Percentiles rank a stretch among this genome's conserved stretches.
Evolutionary conservation across 2,113 vertebrate species (phyloP).

Genomic region (Nesospiza acunhae): DNA sequence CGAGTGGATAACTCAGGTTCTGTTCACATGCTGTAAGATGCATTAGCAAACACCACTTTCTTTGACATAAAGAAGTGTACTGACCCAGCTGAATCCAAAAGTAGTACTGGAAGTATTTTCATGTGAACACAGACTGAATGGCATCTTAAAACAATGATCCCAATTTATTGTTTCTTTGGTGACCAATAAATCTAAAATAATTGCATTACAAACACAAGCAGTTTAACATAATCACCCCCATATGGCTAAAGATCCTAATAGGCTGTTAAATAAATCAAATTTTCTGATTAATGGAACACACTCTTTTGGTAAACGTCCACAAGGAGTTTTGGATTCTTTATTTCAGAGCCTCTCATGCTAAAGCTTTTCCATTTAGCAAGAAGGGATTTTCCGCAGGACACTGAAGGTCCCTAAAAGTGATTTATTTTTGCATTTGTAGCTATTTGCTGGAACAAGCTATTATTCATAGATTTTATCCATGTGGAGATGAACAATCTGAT

Average conservation of each 20-base stretch:
- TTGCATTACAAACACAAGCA: background rate
- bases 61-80: background rate
- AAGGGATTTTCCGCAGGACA: background rate
- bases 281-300: background rate
- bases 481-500: background rate
- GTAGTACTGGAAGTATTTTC: background rate
- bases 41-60: background rate
- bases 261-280: background rate
- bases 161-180: background rate
- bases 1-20: background rate
- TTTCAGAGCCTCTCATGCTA: background rate
- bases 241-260: background rate
- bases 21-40: background rate
- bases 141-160: background rate
- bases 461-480: background rate
- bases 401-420: background rate
- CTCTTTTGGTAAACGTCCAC: background rate
- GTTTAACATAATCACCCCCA: background rate
- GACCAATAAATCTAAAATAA: background rate
- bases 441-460: background rate
- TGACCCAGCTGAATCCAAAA: background rate
- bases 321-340: background rate
- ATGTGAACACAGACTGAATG: background rate
- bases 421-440: background rate
- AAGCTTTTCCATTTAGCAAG: background rate